A percentile compares a stretch with the other conserved stretches of the same genome.
These are phyloP conservation scores for Meteorus cinctellus DNA, from an alignment of 2,888 invertebrate genomes.

Conservation along the genomic window DNA sequence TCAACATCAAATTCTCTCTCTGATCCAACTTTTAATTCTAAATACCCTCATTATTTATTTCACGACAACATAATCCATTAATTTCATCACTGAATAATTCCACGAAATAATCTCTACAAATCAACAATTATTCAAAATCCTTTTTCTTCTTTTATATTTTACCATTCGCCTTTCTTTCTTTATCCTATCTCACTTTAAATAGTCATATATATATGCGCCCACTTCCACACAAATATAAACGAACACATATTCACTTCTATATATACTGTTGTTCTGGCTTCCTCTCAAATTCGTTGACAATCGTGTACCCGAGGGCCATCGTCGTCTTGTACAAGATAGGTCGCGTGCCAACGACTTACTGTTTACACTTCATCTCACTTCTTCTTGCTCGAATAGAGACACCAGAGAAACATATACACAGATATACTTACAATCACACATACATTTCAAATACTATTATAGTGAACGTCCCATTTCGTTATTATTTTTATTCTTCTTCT, in stretches of 20 bases:
- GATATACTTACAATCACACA: not conserved
- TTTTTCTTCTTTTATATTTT: not conserved
- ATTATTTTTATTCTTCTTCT: not conserved
- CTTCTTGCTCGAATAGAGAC: not conserved
- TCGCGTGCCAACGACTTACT: conserved; percentile 34
- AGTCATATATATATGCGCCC: not conserved
- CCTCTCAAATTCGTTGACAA: conserved; percentile 13
- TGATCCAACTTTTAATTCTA: too few species aligned
- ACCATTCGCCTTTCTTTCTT: not conserved
- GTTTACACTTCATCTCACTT: not conserved
- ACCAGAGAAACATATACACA: not conserved
- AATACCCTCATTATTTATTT: too few species aligned
- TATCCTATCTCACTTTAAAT: not conserved
- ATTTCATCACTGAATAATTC: too few species aligned
- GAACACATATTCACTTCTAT: not conserved
- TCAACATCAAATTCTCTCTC: too few species aligned
- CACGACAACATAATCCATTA: too few species aligned
- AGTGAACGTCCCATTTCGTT: conserved; percentile 2
- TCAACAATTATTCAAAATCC: conserved; percentile 12
- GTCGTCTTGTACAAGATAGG: conserved; percentile 18
- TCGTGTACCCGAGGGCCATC: conserved; percentile 4
- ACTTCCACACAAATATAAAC: not conserved
- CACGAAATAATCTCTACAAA: too few species aligned
- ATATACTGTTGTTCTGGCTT: not conserved
- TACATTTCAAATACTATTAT: not conserved